A percentile compares a stretch with the other conserved stretches of the same genome.
phyloP scores from a whole-genome alignment of 2,113 vertebrate genomes.

The Salminus brasiliensis region DNA sequence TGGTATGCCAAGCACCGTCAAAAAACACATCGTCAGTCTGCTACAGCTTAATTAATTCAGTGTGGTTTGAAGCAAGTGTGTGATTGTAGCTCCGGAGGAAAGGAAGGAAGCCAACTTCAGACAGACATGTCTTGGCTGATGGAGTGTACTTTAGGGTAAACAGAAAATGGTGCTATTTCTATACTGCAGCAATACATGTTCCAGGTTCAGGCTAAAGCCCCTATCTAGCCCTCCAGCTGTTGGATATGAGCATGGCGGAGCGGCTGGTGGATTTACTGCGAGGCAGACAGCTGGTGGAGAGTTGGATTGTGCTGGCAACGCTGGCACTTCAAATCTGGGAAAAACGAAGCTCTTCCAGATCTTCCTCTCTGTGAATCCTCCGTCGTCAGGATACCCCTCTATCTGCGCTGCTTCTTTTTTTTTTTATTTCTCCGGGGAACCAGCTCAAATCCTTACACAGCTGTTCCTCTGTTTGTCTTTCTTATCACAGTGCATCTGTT shows the following conservation, averaged over 20 bases:
- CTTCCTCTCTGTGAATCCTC: neutral
- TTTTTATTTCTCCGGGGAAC: neutral
- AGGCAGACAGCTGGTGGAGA: slow-evolving; percentile 1
- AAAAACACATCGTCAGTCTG: no score
- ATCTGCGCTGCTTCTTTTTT: neutral
- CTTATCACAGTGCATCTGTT: neutral
- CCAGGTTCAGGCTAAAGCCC: slow-evolving; percentile 4
- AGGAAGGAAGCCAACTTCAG: no score
- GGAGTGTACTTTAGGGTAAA: no score
- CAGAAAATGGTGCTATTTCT: neutral
- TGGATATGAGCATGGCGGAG: neutral
- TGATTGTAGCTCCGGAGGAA: no score
- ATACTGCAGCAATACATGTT: neutral
- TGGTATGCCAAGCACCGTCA: no score
- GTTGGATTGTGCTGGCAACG: slow-evolving; percentile 3
- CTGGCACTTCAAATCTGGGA: neutral
- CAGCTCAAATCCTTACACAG: slow-evolving; percentile 10
- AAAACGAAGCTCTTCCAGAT: slow-evolving; percentile 15
- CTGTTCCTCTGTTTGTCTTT: slow-evolving; percentile 34
- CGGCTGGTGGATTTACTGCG: slow-evolving; percentile 4
- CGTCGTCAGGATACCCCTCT: neutral
- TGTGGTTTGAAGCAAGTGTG: no score
- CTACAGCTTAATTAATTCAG: no score
- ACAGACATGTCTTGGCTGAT: no score
- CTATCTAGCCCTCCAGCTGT: neutral